phyloP scores from a whole-genome alignment of 2,113 vertebrate genomes.

The Tretioscincus oriximinensis region DNA sequence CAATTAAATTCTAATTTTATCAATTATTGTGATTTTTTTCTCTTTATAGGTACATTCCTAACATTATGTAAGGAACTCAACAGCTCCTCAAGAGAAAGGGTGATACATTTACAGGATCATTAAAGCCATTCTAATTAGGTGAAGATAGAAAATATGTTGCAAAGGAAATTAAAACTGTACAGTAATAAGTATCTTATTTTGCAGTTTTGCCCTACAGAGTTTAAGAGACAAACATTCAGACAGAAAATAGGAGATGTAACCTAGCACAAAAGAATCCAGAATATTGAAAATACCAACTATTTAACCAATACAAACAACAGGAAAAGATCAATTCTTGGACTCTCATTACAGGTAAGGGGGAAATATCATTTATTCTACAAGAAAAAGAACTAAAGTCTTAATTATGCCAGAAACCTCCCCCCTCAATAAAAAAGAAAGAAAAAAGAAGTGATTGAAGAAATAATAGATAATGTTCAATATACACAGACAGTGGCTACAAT shows the following conservation, averaged over 20 bases:
- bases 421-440: no score
- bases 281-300: conserved; percentile 1
- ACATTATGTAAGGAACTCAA: no score
- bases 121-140: neutral
- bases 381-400: neutral
- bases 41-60: no score
- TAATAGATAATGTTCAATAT: neutral
- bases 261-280: neutral
- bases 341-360: neutral
- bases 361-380: neutral
- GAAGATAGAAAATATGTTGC: neutral
- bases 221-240: neutral
- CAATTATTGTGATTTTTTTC: no score
- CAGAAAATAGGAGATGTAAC: neutral
- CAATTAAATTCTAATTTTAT: no score
- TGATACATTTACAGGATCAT: no score
- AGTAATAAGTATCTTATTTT: neutral
- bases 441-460: neutral
- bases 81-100: no score
- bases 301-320: neutral
- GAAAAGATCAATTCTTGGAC: conserved; percentile 6
- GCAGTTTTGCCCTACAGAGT: neutral
- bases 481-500: neutral
- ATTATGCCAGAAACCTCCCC: neutral
- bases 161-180: neutral